These are phyloP conservation scores for Syrphus vitripennis DNA, from an alignment of 2,888 invertebrate species.

Conservation along the genomic window DNA sequence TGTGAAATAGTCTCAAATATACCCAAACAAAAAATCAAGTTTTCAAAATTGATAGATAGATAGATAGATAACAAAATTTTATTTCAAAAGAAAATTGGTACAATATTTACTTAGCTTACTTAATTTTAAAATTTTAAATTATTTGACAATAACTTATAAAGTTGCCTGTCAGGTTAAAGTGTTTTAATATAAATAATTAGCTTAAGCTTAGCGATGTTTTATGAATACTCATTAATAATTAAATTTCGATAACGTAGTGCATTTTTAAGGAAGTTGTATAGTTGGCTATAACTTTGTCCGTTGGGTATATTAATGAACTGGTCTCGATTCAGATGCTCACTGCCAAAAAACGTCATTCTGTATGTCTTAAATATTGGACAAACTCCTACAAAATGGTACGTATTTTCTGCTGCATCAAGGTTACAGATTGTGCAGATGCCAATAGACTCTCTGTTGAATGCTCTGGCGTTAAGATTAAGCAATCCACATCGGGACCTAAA, in stretches of 20 bases:
- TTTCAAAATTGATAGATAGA: not conserved
- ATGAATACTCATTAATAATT: no score
- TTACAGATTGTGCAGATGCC: not conserved
- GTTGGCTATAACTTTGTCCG: not conserved
- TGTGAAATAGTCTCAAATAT: no score
- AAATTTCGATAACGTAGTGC: no score
- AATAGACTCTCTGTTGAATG: not conserved
- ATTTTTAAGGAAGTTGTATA: not conserved
- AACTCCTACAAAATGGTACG: no score
- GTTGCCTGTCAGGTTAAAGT: not conserved
- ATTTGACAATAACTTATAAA: not conserved
- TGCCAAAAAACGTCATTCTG: no score
- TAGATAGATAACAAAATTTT: not conserved
- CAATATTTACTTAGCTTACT: not conserved
- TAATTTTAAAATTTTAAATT: not conserved
- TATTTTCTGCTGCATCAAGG: no score
- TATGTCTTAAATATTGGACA: no score
- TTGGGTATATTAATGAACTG: no score
- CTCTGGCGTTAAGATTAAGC: not conserved
- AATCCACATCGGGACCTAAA: not conserved
- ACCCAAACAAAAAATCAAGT: no score
- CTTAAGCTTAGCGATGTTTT: no score
- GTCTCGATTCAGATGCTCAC: no score
- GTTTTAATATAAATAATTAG: not conserved
- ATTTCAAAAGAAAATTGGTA: not conserved